Evolutionary conservation across 2,797 vertebrate species (phyloP).

Genomic region (Muscicapa comitata): DNA sequence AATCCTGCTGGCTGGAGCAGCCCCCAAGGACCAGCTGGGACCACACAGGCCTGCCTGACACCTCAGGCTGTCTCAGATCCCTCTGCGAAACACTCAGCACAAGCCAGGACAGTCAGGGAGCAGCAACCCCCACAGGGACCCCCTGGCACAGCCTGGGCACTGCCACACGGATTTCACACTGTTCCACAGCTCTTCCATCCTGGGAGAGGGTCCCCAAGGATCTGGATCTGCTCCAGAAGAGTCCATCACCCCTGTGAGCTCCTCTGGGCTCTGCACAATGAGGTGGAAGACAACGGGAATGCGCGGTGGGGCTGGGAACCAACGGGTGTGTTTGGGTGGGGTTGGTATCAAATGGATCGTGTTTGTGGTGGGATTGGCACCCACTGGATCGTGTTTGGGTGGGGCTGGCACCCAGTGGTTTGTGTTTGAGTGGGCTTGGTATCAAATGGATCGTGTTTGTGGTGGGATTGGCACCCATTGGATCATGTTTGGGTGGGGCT

Average conservation of each 20-base stretch:
- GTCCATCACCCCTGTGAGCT: fast-evolving
- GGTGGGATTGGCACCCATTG: too few relatives aligned
- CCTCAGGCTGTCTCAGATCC: background rate
- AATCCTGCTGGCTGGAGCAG: background rate
- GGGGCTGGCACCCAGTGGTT: fast-evolving
- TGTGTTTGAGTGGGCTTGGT: fast-evolving
- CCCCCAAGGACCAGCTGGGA: background rate
- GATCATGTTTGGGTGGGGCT: fast-evolving
- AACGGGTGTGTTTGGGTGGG: background rate
- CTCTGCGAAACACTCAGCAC: fast-evolving
- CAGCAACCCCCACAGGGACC: background rate
- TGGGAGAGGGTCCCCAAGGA: background rate
- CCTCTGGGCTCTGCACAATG: background rate
- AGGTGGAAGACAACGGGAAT: background rate
- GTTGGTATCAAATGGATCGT: fast-evolving
- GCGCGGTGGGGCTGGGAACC: fast-evolving
- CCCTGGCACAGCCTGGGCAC: background rate
- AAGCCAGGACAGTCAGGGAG: fast-evolving
- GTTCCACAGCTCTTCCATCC: fast-evolving
- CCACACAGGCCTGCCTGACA: background rate
- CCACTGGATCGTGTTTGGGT: fast-evolving
- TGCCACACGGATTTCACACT: fast-evolving
- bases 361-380: background rate
- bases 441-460: background rate
- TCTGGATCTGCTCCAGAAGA: background rate